Percentiles rank a stretch among this genome's conserved stretches.
These are phyloP conservation scores for Tetramorium bicarinatum DNA, from an alignment of 2,888 invertebrate genomes.

Conservation along the genomic window DNA sequence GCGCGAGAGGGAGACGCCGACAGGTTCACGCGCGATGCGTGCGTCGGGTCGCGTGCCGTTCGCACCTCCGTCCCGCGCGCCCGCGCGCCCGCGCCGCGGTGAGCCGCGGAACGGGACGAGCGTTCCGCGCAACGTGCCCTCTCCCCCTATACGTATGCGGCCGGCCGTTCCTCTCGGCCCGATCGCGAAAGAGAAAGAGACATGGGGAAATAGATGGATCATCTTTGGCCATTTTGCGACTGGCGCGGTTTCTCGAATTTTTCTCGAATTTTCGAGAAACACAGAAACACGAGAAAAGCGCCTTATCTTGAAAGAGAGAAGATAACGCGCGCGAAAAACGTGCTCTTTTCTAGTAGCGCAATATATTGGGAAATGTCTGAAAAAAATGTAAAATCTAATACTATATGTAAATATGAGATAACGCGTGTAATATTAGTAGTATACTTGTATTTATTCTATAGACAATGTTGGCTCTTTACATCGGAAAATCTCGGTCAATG, in stretches of 20 bases:
- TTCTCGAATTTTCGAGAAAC: neutral
- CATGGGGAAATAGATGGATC: conserved; percentile 43
- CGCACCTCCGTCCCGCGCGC: conserved; percentile 73
- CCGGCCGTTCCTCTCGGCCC: conserved; percentile 50
- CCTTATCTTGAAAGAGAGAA: neutral
- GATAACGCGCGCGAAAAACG: no score
- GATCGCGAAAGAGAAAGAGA: conserved; percentile 53
- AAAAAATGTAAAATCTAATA: no score
- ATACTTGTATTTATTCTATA: no score
- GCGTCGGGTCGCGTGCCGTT: conserved; percentile 80
- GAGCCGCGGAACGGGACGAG: conserved; percentile 52
- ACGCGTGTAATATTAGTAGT: no score
- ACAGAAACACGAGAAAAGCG: neutral
- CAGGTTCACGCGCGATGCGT: conserved; percentile 74
- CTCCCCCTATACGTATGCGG: conserved; percentile 46
- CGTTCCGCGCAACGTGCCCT: conserved; percentile 69
- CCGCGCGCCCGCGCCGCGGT: conserved; percentile 66
- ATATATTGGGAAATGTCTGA: no score
- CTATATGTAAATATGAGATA: no score
- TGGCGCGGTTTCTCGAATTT: neutral
- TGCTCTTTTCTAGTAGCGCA: no score
- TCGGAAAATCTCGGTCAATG: no score
- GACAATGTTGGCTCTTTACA: no score
- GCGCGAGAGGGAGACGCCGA: conserved; percentile 59
- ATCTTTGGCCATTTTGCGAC: conserved; percentile 61